Base-by-base conservation (phyloP, 2,888 invertebrate species). In the Dryococelus australis region DNA sequence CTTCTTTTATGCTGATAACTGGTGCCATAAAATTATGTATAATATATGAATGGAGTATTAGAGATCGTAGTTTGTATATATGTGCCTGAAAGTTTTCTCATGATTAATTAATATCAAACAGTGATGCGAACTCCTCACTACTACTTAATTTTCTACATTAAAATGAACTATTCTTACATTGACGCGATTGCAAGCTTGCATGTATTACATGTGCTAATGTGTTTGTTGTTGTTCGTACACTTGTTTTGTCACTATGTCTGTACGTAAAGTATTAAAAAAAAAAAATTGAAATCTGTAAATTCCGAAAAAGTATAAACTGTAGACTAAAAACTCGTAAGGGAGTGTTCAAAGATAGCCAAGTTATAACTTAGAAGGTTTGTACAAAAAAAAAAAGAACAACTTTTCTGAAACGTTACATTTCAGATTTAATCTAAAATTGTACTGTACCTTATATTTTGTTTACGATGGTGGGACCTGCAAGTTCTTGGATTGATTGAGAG, bases 1-100 rank as follows among this genome's bases (percentile, higher is more conserved):
- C 65, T 65, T 65, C 65, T 65, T 65, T 65, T 65, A 65, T 65
- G 65, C 65, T 65, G 65, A 65, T 65, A n/a, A 65, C 65, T 65
- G 65, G 65, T 65, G 65, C 65, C 65, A 65, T 65, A 65, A 65
- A 65, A 65, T 65, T n/a, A 20, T 65, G 65, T 65, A 65, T 65
- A 65, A 16, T 65, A 65, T 65, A 65, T 65, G n/a, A 65, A n/a
- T 65, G 65, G n/a, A 24, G n/a, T n/a, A 16, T 65, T 65, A 65
- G 65, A 65, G 20, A 4, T 65, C 65, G 24, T 65, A 65, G 65
- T 65, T 65, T 65, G 65, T 65, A 6, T 65, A 65, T n/a, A 65
- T 65, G n/a, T 65, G 65, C 65, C 65, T 65, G 65, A 2, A 65
- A 65, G 13, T 65, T 65, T 65, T 65, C 65, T 65, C 65, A n/a